A percentile compares a stretch with the other conserved stretches of the same genome.
Conservation (phyloP, 2,888 invertebrate species). For the Dasysyrphus albostriatus region DNA sequence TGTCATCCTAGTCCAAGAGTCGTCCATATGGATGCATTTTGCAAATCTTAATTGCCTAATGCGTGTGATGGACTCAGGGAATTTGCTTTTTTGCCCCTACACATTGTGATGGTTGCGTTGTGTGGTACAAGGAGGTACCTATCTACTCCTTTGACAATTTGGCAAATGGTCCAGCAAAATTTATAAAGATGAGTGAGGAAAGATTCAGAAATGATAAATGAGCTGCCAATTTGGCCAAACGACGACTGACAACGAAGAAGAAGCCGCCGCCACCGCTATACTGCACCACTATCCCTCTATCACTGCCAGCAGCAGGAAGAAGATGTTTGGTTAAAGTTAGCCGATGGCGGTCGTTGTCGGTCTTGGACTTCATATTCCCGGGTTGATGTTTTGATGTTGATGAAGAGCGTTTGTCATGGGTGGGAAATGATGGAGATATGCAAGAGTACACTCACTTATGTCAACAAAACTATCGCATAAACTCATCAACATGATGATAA, state of each 20-base stretch:
- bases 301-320: conserved; percentile 51
- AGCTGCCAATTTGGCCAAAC: conserved; percentile 71
- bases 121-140: conserved; percentile 14
- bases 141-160: conserved; percentile 55
- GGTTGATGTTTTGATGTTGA: conserved; percentile 58
- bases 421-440: conserved; percentile 48
- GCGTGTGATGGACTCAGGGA: conserved; percentile 58
- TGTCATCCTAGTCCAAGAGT: background rate
- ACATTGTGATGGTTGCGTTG: background rate
- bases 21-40: conserved; percentile 60
- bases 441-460: conserved; percentile 61
- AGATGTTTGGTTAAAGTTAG: conserved; percentile 60
- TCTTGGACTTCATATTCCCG: conserved; percentile 15
- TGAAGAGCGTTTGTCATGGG: conserved; percentile 65
- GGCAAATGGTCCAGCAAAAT: conserved; percentile 66
- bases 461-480: conserved; percentile 69
- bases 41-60: conserved; percentile 68
- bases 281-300: background rate
- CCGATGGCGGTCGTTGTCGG: background rate
- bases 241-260: conserved; percentile 62
- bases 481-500: conserved; percentile 70
- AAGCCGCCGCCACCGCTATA: conserved; percentile 40
- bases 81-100: conserved; percentile 7
- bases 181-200: conserved; percentile 42
- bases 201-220: conserved; percentile 72